These are phyloP conservation scores for Motacilla alba DNA, from an alignment of 2,113 vertebrate genomes.

Conservation along the genomic window DNA sequence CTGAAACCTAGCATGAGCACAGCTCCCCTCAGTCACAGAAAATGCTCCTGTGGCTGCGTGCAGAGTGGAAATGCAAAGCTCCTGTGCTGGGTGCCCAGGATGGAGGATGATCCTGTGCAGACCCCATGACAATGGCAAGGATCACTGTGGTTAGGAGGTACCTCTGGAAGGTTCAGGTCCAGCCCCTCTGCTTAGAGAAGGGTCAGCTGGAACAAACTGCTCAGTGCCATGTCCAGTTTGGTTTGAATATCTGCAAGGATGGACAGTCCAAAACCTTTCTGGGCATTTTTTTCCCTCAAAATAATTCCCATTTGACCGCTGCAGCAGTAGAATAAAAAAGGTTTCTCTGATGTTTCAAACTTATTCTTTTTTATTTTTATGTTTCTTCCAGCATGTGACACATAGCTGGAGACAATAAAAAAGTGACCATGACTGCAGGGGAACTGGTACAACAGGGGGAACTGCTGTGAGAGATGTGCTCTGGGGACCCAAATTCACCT, in stretches of 20 bases:
- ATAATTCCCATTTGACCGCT: background rate
- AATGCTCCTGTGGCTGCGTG: background rate
- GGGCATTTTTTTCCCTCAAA: background rate
- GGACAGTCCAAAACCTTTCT: background rate
- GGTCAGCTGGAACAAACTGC: background rate
- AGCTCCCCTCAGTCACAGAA: background rate
- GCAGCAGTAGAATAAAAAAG: background rate
- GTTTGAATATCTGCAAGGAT: background rate
- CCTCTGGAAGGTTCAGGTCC: background rate
- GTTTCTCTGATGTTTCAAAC: background rate
- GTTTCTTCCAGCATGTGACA: conserved; percentile 61
- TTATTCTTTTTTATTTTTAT: background rate
- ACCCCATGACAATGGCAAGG: background rate
- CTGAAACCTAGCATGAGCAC: background rate
- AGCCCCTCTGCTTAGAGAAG: background rate
- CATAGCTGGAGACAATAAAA: conserved; percentile 71
- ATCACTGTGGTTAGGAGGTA: no score
- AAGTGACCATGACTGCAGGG: conserved; percentile 71
- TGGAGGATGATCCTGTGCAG: background rate
- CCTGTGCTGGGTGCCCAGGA: background rate
- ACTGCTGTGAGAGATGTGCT: background rate
- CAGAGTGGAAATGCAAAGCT: background rate
- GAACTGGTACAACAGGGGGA: background rate
- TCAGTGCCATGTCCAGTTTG: background rate
- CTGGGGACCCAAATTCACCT: background rate